Evolutionary conservation across 2,797 vertebrate genomes (phyloP).

Genomic region (Todus mexicanus): DNA sequence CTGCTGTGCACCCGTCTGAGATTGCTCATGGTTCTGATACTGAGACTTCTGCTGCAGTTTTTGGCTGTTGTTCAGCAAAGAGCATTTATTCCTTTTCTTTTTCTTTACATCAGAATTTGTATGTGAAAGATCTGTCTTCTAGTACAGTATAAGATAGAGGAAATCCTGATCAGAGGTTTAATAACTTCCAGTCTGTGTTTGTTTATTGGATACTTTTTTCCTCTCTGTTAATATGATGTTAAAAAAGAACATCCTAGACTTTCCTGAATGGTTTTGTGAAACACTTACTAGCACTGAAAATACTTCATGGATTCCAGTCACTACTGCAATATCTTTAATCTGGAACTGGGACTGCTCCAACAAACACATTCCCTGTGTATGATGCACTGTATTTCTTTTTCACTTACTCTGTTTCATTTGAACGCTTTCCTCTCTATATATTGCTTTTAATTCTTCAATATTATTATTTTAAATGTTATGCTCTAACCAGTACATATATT

Average conservation of each 20-base stretch:
- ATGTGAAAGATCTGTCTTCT: not conserved
- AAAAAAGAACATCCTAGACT: not conserved
- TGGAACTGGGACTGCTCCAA: constrained; percentile 23
- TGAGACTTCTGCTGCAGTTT: not conserved
- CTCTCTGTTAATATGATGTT: not conserved
- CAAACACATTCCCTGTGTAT: constrained; percentile 50
- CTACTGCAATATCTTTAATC: constrained; percentile 48
- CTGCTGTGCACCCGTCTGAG: not conserved
- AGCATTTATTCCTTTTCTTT: not conserved
- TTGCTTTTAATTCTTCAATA: not conserved
- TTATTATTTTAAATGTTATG: not conserved
- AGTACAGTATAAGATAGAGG: not conserved
- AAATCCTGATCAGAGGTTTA: constrained; percentile 12
- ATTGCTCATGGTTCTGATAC: not conserved
- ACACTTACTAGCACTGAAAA: constrained; percentile 25
- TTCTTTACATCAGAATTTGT: not conserved
- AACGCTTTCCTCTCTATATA: not conserved
- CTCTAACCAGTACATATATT: not conserved
- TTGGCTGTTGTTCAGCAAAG: not conserved
- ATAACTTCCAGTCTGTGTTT: not conserved
- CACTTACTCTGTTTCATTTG: constrained; percentile 29
- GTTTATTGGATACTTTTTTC: accelerated
- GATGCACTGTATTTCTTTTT: constrained; percentile 30
- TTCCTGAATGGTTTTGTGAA: constrained; percentile 11
- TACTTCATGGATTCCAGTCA: constrained; percentile 7